Conservation (phyloP, 2,797 vertebrate genomes). For the Sebastes cheni region DNA sequence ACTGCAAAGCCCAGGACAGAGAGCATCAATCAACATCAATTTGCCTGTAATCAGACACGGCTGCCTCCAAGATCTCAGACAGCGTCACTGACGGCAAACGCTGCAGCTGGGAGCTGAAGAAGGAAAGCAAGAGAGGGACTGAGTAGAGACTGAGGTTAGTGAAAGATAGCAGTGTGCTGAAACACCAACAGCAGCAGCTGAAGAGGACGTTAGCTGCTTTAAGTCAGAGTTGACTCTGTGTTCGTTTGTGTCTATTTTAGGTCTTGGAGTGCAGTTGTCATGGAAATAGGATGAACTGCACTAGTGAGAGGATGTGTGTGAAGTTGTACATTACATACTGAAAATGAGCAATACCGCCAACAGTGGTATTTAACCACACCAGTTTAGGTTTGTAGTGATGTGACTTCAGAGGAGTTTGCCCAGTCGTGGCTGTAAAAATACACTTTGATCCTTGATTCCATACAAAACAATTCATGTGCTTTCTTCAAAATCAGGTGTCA, state of each 20-base stretch:
- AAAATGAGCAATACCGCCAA: slow-evolving; percentile 15
- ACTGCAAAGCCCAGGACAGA: slow-evolving; percentile 1
- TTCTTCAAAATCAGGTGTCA: not conserved
- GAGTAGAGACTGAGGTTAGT: not conserved
- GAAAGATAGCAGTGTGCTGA: not conserved
- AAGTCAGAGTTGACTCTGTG: slow-evolving; percentile 6
- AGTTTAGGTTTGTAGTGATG: not conserved
- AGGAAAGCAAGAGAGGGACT: not conserved
- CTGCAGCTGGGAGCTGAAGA: slow-evolving; percentile 8
- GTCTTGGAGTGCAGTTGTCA: slow-evolving; percentile 34
- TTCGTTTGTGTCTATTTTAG: slow-evolving; percentile 38
- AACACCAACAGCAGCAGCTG: slow-evolving; percentile 1
- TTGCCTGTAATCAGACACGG: slow-evolving; percentile 40
- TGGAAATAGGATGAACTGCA: slow-evolving; percentile 22
- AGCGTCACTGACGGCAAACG: not conserved
- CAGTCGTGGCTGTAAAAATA: not conserved
- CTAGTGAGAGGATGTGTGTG: not conserved
- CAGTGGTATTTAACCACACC: not conserved
- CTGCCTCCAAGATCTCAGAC: slow-evolving; percentile 29
- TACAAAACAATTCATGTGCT: not conserved
- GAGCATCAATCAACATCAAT: slow-evolving; percentile 50
- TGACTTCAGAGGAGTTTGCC: not conserved
- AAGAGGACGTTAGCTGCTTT: not conserved
- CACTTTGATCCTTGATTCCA: not conserved
- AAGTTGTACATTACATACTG: not conserved